Base-by-base conservation (phyloP, 2,113 vertebrate species). In the Opisthocomus hoazin region DNA sequence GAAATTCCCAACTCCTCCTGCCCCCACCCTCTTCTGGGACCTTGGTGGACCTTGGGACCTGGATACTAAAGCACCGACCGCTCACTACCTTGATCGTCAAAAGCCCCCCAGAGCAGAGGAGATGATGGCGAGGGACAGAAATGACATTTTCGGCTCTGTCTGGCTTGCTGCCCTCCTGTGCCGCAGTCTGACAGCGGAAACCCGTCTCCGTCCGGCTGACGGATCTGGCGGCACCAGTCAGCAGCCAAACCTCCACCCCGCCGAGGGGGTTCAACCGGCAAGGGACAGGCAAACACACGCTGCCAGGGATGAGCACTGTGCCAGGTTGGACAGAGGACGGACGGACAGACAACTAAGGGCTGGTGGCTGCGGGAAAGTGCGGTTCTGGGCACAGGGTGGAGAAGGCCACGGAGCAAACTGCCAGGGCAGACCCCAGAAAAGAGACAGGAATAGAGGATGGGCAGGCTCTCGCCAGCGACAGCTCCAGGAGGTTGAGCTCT, bases 401-500 rank as follows among this genome's bases (percentile, higher is more conserved):
- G 71, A 60, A 78, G 30, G 22, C 51, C 39, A 11, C 5, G 30
- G 54, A 75, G 43, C 27, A 57, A 92, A 71, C 45, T 16, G 18
- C 5, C 6, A 32, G 45, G 65, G 26, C 21, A 51, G 23, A 43
- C 18, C 10, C 39, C 15, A 43, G 32, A 15, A 61, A 53, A 84
- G 79, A 48, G 36, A 3, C 9, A 66, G 75, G 22, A 22, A 24
- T 0, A 45, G 36, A 58, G 39, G 39, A 6, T 11, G 46, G 24
- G 66, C 18, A n/a, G 27, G 36, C 3, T 79, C 43, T 34, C 1
- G 1, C 11, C 23, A 9, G 27, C 0, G 1, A 11, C 8, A 37
- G 11, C 53, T 68, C 1, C 0, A 53, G 48, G 39, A 79, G 46
- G 61, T 13, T 20, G 41, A 89, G 60, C 58, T 73, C 74, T 84